phyloP scores from a whole-genome alignment of 2,113 vertebrate species.

The Cryptotis parvus region DNA sequence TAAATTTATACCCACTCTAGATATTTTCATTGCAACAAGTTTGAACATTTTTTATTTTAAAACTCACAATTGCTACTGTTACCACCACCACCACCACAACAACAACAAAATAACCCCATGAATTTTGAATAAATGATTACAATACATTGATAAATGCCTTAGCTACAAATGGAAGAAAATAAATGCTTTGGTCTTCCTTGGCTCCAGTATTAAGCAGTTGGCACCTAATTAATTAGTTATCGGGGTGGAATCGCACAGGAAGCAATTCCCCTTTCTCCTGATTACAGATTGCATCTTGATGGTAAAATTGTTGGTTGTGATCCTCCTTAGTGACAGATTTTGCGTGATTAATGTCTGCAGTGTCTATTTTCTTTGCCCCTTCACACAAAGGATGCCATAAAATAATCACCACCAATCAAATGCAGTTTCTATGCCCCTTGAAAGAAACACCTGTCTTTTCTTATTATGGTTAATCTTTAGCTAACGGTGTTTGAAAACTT shows the following conservation, averaged over 20 bases:
- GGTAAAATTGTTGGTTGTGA: conserved; percentile 80
- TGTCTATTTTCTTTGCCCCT: conserved; percentile 70
- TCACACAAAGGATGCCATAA: conserved; percentile 58
- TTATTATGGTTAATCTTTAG: conserved; percentile 21
- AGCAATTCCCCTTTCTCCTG: conserved; percentile 68
- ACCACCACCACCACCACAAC: no score
- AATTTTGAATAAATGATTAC: conserved; percentile 65
- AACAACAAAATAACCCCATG: not conserved
- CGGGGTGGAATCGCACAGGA: conserved; percentile 63
- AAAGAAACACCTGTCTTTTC: conserved; percentile 39
- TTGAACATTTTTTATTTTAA: conserved; percentile 58
- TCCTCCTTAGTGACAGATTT: conserved; percentile 78
- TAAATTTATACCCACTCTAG: conserved; percentile 58
- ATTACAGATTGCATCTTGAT: conserved; percentile 79
- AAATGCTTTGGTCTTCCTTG: conserved; percentile 63
- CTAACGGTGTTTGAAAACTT: conserved; percentile 58
- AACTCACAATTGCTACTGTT: not conserved
- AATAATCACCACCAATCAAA: conserved; percentile 38
- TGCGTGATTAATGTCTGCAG: conserved; percentile 71
- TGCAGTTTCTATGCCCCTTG: not conserved
- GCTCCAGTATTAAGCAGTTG: conserved; percentile 75
- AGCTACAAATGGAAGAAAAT: conserved; percentile 65
- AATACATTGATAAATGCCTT: conserved; percentile 69
- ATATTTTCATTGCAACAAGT: conserved; percentile 60
- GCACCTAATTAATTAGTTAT: conserved; percentile 83